These are phyloP conservation scores for Pogonus chalceus DNA, from an alignment of 1,140 invertebrate species.

Conservation along the genomic window DNA sequence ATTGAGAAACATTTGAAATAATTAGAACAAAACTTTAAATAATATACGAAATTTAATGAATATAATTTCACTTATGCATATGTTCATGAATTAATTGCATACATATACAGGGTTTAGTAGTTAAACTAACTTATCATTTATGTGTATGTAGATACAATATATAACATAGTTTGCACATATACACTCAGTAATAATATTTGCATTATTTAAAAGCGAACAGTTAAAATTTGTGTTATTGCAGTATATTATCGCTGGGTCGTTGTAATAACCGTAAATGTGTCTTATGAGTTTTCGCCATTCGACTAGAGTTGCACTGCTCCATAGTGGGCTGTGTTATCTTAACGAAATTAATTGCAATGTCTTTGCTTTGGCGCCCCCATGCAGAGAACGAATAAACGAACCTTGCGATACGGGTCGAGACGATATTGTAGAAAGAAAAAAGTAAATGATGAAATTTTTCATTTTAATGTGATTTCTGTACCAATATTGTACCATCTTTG, in stretches of 20 bases:
- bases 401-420: not conserved
- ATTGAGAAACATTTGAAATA: too few relatives aligned
- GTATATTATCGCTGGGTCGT: not conserved
- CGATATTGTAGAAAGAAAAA: too few relatives aligned
- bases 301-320: not conserved
- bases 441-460: not conserved
- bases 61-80: too few relatives aligned
- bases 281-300: not conserved
- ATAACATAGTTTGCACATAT: not conserved
- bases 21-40: too few relatives aligned
- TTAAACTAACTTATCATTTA: too few relatives aligned
- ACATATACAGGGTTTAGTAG: too few relatives aligned
- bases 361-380: not conserved
- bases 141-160: not conserved
- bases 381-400: not conserved
- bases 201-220: conserved; percentile 6
- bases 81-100: too few relatives aligned
- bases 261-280: conserved; percentile 5
- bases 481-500: too few relatives aligned
- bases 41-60: too few relatives aligned
- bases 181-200: conserved; percentile 2
- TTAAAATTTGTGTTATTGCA: conserved; percentile 6
- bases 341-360: not conserved
- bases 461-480: too few relatives aligned
- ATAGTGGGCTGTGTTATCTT: not conserved